Base-by-base conservation (phyloP, 2,888 invertebrate species). In the Spatulosminthurus flaviceps region DNA sequence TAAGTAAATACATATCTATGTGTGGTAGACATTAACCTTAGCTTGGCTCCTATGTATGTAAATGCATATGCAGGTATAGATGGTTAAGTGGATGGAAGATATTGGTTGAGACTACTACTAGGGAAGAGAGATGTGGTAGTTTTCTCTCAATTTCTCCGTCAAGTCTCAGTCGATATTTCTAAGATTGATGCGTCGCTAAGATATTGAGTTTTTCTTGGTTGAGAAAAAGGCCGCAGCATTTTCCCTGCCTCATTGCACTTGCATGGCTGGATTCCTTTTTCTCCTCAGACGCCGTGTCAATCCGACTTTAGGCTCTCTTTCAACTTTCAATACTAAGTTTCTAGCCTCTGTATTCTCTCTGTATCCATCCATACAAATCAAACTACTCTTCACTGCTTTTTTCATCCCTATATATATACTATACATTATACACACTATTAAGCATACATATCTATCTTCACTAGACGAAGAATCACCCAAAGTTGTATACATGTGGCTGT, bases 221-320 rank as follows among this genome's bases (percentile, higher is more conserved):
- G 9, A 22, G 71, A 41, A 24, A 4, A 21, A 72, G 9, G 51
- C 51, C 28, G 75, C 60, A 76, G 70, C 73, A 73, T 79, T 78
- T 75, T 78, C 81, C 76, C 43, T 78, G 79, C 74, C 81, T 81
- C 81, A 81, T 81, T 81, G 81, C 79, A 74, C 79, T 81, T 81
- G 78, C 78, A 81, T 79, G 79, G 77, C 61, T 78, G 60, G 72
- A 26, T 71, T 78, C 64, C 43, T 60, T 72, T 75, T 72, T 78
- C 72, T 61, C 71, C 78, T 61, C 77, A 71, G 77, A 80, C 72
- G 77, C 41, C 70, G 34, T 72, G 72, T 72, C 24, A 72, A 72
- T 24, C 43, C 64, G 64, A 42, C 70, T 75, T 34, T 61, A 60
- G 64, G 60, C 72, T 71, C 72, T 51, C 51, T 26, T 72, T 72